Percentiles rank a stretch among this genome's conserved stretches.
Evolutionary conservation across 2,113 vertebrate species (phyloP).

Genomic region (Anhinga rufa): DNA sequence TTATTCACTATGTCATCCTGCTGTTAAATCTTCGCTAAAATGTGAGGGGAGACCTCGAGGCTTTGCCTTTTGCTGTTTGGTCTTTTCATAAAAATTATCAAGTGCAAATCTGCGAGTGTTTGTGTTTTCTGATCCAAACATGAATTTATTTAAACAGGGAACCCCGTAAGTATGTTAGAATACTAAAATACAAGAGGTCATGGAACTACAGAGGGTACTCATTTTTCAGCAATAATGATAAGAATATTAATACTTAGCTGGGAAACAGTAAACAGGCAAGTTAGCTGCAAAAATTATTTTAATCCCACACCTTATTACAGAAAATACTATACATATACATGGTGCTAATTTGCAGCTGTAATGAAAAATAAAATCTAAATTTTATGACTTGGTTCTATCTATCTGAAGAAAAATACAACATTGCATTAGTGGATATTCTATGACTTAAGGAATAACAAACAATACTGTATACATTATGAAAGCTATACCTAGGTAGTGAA

Average conservation of each 20-base stretch:
- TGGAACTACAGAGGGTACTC: background rate
- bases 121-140: background rate
- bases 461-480: background rate
- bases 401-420: background rate
- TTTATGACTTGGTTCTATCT: background rate
- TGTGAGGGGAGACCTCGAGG: slow-evolving; percentile 20
- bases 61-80: slow-evolving; percentile 28
- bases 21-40: slow-evolving; percentile 59
- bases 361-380: slow-evolving; percentile 18
- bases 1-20: slow-evolving; percentile 47
- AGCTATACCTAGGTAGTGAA: background rate
- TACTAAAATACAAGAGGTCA: slow-evolving; percentile 2
- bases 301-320: background rate
- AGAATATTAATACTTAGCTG: background rate
- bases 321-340: background rate
- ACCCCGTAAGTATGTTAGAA: background rate
- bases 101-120: background rate
- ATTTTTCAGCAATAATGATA: background rate
- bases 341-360: background rate
- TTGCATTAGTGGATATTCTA: background rate
- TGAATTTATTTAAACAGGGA: background rate
- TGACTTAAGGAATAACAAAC: background rate
- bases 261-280: background rate
- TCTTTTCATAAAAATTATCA: slow-evolving; percentile 37
- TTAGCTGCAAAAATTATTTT: background rate